These are phyloP conservation scores for Metacarcinus magister DNA, from an alignment of 2,888 invertebrate genomes.

Conservation along the genomic window DNA sequence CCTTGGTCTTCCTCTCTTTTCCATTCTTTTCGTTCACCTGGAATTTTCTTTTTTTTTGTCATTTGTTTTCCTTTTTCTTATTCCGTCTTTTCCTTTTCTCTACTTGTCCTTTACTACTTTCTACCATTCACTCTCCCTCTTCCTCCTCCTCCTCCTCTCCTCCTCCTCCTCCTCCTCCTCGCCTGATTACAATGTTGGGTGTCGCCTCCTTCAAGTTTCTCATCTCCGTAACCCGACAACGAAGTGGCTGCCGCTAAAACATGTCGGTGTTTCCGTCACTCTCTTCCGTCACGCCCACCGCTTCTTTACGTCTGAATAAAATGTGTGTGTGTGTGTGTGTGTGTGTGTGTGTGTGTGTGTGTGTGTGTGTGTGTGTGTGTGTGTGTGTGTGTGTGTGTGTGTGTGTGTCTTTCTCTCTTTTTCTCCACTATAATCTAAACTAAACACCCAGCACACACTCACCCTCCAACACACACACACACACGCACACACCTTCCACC, in stretches of 20 bases:
- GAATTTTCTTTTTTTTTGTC: neutral
- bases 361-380: constrained; percentile 26
- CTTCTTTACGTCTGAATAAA: neutral
- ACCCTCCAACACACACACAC: neutral
- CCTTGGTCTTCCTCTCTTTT: neutral
- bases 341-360: neutral
- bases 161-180: constrained; percentile 9
- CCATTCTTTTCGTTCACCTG: neutral
- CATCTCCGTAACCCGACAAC: constrained; percentile 19
- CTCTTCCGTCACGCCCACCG: neutral
- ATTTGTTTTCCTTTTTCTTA: neutral
- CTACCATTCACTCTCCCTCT: neutral
- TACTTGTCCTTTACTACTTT: neutral
- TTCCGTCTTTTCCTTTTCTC: neutral
- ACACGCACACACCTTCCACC: neutral
- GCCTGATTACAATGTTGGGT: constrained; percentile 15
- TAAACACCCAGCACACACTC: neutral
- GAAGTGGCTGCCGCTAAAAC: neutral
- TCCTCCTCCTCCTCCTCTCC: constrained; percentile 20
- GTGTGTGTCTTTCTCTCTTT: constrained; percentile 19
- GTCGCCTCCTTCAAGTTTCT: constrained; percentile 20
- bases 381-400: constrained; percentile 33
- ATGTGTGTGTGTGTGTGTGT: neutral
- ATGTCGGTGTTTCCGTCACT: neutral
- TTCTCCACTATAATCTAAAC: neutral